Conservation (phyloP, 2,797 vertebrate genomes). For the Percopsis omiscomaycus region DNA sequence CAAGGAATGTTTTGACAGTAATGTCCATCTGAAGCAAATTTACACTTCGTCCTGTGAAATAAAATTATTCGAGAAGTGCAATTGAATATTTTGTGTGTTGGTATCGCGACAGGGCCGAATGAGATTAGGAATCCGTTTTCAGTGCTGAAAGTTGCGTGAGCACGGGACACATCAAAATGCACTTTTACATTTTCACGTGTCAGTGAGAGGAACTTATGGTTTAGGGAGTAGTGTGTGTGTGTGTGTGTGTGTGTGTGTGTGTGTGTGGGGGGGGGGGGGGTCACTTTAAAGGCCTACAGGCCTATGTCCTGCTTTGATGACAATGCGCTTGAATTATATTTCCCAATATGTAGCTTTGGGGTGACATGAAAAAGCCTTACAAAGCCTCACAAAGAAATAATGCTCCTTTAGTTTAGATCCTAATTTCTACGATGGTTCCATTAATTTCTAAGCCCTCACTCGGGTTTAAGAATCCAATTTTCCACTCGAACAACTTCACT, state of each 20-base stretch:
- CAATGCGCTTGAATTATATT: slow-evolving; percentile 2
- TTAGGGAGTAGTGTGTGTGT: too few species aligned
- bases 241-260: too few species aligned
- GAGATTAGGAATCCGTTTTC: slow-evolving; percentile 43
- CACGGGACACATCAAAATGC: slow-evolving; percentile 7
- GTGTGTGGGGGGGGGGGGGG: too few species aligned
- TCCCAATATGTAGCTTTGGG: slow-evolving; percentile 13
- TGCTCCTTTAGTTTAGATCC: not conserved
- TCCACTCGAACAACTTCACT: slow-evolving; percentile 36
- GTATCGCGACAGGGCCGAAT: slow-evolving; percentile 48
- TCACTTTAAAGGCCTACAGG: not conserved
- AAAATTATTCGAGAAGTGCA: slow-evolving; percentile 72
- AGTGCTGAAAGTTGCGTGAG: not conserved
- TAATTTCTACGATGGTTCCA: slow-evolving; percentile 17
- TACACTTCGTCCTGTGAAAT: slow-evolving; percentile 68
- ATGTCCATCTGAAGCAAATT: slow-evolving; percentile 56
- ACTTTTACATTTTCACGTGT: slow-evolving; percentile 33
- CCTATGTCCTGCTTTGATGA: slow-evolving; percentile 4
- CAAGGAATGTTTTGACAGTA: slow-evolving; percentile 68
- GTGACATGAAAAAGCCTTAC: not conserved
- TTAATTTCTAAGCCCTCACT: slow-evolving; percentile 26
- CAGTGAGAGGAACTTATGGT: slow-evolving; percentile 18
- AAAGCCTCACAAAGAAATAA: not conserved
- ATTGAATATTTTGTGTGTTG: slow-evolving; percentile 69
- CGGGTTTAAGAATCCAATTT: slow-evolving; percentile 44